Percentiles rank a stretch among this genome's conserved stretches.
Conservation (phyloP, 2,888 invertebrate genomes). For the Chaetoderma sp. region DNA sequence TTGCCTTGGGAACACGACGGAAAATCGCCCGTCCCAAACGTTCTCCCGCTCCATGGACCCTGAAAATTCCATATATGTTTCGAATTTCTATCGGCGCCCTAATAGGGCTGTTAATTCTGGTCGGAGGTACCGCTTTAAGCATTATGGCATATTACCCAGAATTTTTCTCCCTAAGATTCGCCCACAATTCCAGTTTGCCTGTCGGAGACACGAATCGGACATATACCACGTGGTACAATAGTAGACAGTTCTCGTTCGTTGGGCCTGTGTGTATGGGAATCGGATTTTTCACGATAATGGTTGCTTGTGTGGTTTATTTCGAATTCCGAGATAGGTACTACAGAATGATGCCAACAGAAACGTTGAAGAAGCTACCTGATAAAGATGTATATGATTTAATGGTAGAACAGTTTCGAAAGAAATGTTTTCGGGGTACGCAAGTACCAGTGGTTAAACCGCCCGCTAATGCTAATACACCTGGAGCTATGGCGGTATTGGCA, state of each 20-base stretch:
- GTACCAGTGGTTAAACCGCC: background rate
- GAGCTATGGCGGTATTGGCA: no score
- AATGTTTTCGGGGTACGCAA: background rate
- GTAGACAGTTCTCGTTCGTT: background rate
- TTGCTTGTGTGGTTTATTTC: background rate
- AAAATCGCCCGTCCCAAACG: background rate
- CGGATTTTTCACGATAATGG: background rate
- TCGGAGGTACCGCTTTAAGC: background rate
- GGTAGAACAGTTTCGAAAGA: constrained; percentile 1
- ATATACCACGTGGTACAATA: constrained; percentile 8
- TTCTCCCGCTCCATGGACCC: background rate
- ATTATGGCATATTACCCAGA: constrained; percentile 3
- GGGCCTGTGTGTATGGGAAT: constrained; percentile 2
- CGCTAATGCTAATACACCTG: no score
- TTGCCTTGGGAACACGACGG: background rate
- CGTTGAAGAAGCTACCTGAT: background rate
- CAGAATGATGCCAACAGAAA: background rate
- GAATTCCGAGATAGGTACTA: constrained; percentile 10
- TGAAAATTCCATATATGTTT: constrained; percentile 6
- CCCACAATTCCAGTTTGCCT: background rate
- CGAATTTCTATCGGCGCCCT: background rate
- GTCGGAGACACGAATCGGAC: background rate
- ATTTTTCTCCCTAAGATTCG: background rate
- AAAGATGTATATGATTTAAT: background rate
- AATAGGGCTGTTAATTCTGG: background rate